These are phyloP conservation scores for Chitala chitala DNA, from an alignment of 2,113 vertebrate species.

Conservation along the genomic window DNA sequence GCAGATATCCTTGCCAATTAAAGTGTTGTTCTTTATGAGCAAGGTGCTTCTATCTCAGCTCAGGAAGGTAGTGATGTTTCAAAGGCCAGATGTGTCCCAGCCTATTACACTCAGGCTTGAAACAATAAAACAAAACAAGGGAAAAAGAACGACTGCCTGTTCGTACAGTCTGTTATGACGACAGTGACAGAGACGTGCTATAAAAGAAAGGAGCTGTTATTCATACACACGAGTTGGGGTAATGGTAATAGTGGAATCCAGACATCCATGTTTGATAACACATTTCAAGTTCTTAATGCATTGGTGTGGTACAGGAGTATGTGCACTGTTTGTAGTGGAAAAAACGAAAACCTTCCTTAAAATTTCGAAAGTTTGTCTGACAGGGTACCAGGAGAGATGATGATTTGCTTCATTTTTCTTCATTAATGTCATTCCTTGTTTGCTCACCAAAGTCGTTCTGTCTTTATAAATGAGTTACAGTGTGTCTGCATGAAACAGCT, in stretches of 20 bases:
- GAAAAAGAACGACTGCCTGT: not conserved
- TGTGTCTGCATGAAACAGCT: not conserved
- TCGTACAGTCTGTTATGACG: not conserved
- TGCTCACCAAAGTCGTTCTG: not conserved
- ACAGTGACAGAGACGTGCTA: not conserved
- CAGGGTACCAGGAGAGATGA: no score
- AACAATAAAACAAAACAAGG: no score
- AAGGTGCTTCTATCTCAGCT: conserved; percentile 7
- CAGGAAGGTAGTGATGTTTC: conserved; percentile 14
- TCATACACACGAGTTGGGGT: not conserved
- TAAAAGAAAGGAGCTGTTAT: not conserved
- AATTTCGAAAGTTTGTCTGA: no score
- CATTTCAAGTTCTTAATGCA: no score
- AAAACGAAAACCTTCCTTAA: no score
- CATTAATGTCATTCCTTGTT: not conserved
- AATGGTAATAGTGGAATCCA: no score
- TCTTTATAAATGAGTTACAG: not conserved
- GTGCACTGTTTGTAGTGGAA: no score
- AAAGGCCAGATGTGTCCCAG: not conserved
- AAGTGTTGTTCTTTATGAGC: conserved; percentile 23
- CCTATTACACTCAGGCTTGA: not conserved
- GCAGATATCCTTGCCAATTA: conserved; percentile 6
- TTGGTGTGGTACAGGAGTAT: no score
- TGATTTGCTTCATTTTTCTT: not conserved
- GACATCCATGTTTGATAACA: no score